phyloP scores from a whole-genome alignment of 2,113 vertebrate species.

The Blennius ocellaris region DNA sequence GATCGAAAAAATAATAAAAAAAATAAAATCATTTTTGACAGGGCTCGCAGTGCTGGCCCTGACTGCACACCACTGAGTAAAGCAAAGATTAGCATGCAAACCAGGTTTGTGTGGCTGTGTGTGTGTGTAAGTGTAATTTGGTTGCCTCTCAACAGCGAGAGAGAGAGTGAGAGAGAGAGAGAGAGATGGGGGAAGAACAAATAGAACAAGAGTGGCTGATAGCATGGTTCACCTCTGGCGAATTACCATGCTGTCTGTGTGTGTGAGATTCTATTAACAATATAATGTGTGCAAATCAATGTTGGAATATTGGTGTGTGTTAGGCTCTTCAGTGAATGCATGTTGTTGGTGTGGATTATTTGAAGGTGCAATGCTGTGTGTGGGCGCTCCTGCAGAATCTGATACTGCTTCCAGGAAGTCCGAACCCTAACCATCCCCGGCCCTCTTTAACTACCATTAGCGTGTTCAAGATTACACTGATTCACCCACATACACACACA shows the following conservation, averaged over 20 bases:
- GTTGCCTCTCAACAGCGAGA: constrained; percentile 49
- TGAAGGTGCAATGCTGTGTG: constrained; percentile 1
- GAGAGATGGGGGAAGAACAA: not conserved
- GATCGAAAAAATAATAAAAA: too few species aligned
- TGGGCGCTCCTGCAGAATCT: constrained; percentile 9
- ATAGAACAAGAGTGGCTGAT: constrained; percentile 21
- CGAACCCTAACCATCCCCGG: constrained; percentile 41
- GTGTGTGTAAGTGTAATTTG: too few species aligned
- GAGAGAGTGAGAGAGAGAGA: not conserved
- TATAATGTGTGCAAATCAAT: not conserved
- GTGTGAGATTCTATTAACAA: not conserved
- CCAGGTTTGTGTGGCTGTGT: too few species aligned
- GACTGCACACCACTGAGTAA: too few species aligned
- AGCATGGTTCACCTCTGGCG: constrained; percentile 36
- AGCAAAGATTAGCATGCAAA: too few species aligned
- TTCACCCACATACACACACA: not conserved
- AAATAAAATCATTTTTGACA: too few species aligned
- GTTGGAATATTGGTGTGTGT: not conserved
- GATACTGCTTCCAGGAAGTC: constrained; percentile 59
- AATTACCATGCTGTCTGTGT: constrained; percentile 13
- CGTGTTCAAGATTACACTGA: constrained; percentile 37
- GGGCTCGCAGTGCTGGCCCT: too few species aligned
- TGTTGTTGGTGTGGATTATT: constrained; percentile 2
- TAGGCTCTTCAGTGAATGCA: constrained; percentile 3
- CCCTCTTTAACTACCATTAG: constrained; percentile 47